Conservation (phyloP, 2,797 vertebrate species). For the Sebastes alutus region DNA sequence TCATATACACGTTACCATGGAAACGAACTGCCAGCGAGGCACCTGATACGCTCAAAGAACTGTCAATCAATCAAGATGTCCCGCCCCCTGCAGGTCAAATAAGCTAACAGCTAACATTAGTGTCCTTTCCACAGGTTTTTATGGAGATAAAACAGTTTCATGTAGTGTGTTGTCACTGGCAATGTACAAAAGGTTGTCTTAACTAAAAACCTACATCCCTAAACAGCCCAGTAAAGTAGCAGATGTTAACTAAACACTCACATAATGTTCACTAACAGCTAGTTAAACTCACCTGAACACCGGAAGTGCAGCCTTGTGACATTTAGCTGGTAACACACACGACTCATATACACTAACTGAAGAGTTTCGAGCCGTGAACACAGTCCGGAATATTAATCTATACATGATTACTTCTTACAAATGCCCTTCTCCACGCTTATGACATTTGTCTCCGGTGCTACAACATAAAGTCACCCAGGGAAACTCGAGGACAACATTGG, state of each 20-base stretch:
- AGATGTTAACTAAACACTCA: neutral
- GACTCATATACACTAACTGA: slow-evolving; percentile 15
- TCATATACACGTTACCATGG: neutral
- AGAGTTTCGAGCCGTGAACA: slow-evolving; percentile 27
- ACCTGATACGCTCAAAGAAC: neutral
- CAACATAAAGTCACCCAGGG: slow-evolving; percentile 28
- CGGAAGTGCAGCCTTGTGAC: slow-evolving; percentile 9
- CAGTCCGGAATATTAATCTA: slow-evolving; percentile 48
- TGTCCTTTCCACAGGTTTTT: neutral
- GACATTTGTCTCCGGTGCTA: slow-evolving; percentile 3
- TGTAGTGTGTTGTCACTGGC: fast-evolving
- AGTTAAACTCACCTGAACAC: slow-evolving; percentile 68
- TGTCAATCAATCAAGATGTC: slow-evolving; percentile 12
- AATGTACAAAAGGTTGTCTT: neutral
- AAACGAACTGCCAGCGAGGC: neutral
- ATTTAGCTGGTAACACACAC: slow-evolving; percentile 30
- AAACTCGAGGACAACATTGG: slow-evolving; percentile 1
- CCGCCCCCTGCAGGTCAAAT: neutral
- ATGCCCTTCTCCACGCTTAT: slow-evolving; percentile 66
- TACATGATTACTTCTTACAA: slow-evolving; percentile 65
- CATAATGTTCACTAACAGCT: neutral
- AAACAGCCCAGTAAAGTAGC: neutral
- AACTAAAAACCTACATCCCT: too few relatives aligned
- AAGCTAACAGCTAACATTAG: neutral
- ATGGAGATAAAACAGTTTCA: neutral